A percentile compares a stretch with the other conserved stretches of the same genome.
Evolutionary conservation across 2,797 vertebrate genomes (phyloP).

Genomic region (Cuculus canorus): DNA sequence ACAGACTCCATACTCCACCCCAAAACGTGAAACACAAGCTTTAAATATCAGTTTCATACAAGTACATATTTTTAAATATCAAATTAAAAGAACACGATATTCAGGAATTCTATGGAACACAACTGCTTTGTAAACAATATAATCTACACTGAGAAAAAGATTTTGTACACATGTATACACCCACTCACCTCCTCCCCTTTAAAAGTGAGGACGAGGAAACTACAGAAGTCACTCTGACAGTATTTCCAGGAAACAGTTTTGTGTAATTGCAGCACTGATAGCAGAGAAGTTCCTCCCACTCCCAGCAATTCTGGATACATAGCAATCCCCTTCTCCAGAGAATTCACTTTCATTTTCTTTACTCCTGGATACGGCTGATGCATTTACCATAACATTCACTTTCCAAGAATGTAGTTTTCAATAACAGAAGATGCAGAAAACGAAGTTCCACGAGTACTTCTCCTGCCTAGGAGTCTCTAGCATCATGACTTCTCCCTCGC

Average conservation of each 20-base stretch:
- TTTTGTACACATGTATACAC: neutral
- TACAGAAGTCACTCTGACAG: neutral
- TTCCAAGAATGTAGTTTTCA: neutral
- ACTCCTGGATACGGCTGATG: neutral
- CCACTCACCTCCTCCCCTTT: neutral
- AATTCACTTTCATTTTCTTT: neutral
- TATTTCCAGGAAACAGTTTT: neutral
- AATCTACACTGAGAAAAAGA: neutral
- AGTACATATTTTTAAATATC: neutral
- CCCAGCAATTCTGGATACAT: neutral
- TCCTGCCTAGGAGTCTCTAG: neutral
- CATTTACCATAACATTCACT: neutral
- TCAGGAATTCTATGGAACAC: neutral
- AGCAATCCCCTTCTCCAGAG: neutral
- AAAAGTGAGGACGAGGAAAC: neutral
- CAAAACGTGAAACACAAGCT: neutral
- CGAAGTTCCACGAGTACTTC: neutral
- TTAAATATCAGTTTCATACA: neutral
- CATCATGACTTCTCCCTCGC: neutral
- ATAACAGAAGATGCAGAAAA: neutral
- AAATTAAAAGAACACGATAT: neutral
- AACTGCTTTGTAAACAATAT: neutral
- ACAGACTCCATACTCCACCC: rapidly evolving
- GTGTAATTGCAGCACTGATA: neutral
- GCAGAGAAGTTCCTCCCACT: neutral